phyloP scores from a whole-genome alignment of 2,888 invertebrate genomes.

The Pediacus dermestoides region DNA sequence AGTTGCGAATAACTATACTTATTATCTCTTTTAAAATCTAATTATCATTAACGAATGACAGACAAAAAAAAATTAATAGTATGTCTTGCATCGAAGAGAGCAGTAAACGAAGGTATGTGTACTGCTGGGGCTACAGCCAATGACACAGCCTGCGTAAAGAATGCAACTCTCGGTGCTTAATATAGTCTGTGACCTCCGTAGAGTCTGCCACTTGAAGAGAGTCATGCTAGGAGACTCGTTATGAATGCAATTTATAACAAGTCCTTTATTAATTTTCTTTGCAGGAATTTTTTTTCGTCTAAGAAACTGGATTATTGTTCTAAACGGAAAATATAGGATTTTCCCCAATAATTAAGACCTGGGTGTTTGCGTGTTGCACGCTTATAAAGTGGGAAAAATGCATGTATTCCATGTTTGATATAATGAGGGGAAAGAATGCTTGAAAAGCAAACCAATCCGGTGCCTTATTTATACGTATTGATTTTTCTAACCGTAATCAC shows the following conservation, averaged over 20 bases:
- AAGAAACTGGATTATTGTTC: no score
- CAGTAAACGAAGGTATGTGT: no score
- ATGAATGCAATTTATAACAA: conserved; percentile 13
- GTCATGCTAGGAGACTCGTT: conserved; percentile 22
- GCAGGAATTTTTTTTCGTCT: no score
- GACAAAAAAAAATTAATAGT: no score
- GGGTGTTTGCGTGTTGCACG: conserved; percentile 4
- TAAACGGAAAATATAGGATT: no score
- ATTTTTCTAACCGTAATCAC: background rate
- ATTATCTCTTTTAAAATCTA: no score
- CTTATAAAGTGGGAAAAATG: conserved; percentile 5
- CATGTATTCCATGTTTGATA: conserved; percentile 3
- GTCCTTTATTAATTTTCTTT: no score
- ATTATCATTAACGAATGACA: no score
- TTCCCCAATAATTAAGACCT: conserved; percentile 1
- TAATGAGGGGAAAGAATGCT: conserved; percentile 1
- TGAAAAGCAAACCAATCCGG: conserved; percentile 3
- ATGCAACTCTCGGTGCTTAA: conserved; percentile 41
- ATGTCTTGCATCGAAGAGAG: no score
- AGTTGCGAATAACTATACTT: no score
- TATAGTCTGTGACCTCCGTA: conserved; percentile 42
- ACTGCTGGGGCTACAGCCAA: conserved; percentile 27
- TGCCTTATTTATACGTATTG: conserved; percentile 5
- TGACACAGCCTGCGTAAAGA: conserved; percentile 38
- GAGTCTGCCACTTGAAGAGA: conserved; percentile 19